Evolutionary conservation across 2,888 invertebrate species (phyloP).

Genomic region (Macaria notata): DNA sequence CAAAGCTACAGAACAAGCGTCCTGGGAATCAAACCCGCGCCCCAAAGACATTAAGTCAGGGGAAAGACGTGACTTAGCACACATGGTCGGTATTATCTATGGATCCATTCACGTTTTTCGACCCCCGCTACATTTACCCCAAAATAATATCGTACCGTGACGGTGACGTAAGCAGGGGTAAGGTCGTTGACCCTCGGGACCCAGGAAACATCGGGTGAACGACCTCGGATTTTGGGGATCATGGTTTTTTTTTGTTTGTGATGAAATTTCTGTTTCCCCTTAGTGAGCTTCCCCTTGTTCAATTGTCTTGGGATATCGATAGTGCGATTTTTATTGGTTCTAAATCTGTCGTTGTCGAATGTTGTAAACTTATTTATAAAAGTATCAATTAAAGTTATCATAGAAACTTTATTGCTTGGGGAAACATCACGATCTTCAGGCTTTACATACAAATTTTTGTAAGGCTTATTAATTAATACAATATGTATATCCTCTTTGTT

Average conservation of each 20-base stretch:
- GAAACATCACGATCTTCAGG: no score
- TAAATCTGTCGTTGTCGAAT: background rate
- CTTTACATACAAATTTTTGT: no score
- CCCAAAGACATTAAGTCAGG: background rate
- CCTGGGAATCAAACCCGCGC: no score
- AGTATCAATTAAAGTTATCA: no score
- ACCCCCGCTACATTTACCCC: slow-evolving; percentile 25
- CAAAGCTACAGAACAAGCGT: no score
- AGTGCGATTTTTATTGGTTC: background rate
- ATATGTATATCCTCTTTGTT: no score
- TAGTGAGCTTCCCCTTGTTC: slow-evolving; percentile 1
- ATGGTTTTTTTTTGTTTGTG: slow-evolving; percentile 30
- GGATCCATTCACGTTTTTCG: slow-evolving; percentile 15
- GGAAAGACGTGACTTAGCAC: slow-evolving; percentile 15
- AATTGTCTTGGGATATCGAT: slow-evolving; percentile 11
- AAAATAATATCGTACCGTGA: slow-evolving; percentile 33
- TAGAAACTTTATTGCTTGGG: no score
- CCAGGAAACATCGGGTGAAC: slow-evolving; percentile 39
- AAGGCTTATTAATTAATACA: no score
- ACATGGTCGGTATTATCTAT: slow-evolving; percentile 19
- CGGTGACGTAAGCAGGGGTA: slow-evolving; percentile 45
- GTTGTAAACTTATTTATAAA: background rate
- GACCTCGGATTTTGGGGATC: slow-evolving; percentile 42
- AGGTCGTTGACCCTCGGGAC: slow-evolving; percentile 38
- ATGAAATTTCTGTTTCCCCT: slow-evolving; percentile 14